Evolutionary conservation across 1,140 invertebrate genomes (phyloP).

Genomic region (Colletes latitarsis): DNA sequence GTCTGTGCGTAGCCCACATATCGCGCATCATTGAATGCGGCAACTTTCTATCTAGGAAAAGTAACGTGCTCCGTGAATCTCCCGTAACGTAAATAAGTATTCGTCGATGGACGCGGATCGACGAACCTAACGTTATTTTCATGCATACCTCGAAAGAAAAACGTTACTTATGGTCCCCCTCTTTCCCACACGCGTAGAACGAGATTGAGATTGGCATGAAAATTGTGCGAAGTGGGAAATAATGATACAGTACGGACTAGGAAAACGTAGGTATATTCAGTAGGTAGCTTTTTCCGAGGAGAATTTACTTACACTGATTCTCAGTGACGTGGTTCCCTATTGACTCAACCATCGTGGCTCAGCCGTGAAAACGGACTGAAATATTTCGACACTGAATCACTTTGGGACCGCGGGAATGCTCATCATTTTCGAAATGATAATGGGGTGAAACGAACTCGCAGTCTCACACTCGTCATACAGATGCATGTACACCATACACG

Average conservation of each 20-base stretch:
- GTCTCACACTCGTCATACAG: constrained; percentile 11
- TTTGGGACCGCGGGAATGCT: constrained; percentile 48
- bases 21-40: constrained; percentile 56
- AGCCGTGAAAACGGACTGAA: constrained; percentile 42
- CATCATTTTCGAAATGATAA: constrained; percentile 44
- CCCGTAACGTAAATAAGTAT: constrained; percentile 50
- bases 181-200: constrained; percentile 23
- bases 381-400: constrained; percentile 72
- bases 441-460: constrained; percentile 28
- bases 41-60: constrained; percentile 57
- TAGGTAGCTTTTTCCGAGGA: neutral
- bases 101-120: constrained; percentile 24
- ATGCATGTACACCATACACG: constrained; percentile 52
- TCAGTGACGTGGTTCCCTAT: constrained; percentile 25
- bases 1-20: constrained; percentile 55
- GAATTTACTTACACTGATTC: constrained; percentile 53
- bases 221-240: constrained; percentile 33
- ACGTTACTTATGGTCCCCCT: constrained; percentile 2
- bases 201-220: neutral
- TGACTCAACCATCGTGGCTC: constrained; percentile 52
- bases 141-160: neutral
- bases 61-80: constrained; percentile 15
- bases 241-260: constrained; percentile 20
- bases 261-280: constrained; percentile 20
- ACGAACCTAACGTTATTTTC: neutral